Evolutionary conservation across 2,888 invertebrate species (phyloP).

Genomic region (Tenthredo mesomela): DNA sequence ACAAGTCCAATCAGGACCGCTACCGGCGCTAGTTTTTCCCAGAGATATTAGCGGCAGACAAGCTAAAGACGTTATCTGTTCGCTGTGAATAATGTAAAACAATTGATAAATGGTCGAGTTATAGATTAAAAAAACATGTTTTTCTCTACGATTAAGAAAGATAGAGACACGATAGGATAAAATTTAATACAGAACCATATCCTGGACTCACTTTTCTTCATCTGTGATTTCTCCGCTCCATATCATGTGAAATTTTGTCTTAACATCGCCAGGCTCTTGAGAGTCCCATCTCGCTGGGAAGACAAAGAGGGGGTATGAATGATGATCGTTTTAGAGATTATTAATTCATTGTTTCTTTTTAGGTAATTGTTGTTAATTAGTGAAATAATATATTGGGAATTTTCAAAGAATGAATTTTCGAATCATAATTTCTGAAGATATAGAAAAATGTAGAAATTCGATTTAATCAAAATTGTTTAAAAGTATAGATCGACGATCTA

Average conservation of each 20-base stretch:
- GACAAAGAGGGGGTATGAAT: not conserved
- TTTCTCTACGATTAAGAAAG: not conserved
- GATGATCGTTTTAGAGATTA: not conserved
- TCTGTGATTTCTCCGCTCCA: constrained; percentile 81
- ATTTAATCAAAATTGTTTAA: not conserved
- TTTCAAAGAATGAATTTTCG: too few species aligned
- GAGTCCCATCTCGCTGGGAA: constrained; percentile 83
- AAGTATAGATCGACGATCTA: not conserved
- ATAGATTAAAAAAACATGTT: not conserved
- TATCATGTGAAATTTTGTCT: constrained; percentile 80
- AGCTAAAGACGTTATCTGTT: constrained; percentile 78
- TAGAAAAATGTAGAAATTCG: not conserved
- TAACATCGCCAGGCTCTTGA: constrained; percentile 74
- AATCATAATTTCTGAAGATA: not conserved
- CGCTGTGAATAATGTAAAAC: constrained; percentile 71
- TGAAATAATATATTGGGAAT: not conserved
- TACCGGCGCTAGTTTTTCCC: constrained; percentile 79
- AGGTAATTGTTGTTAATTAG: not conserved
- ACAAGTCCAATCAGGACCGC: constrained; percentile 96
- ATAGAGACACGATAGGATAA: not conserved
- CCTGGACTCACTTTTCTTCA: constrained; percentile 74
- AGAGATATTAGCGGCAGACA: constrained; percentile 80
- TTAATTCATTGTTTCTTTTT: not conserved
- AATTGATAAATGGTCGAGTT: not conserved
- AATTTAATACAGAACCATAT: not conserved